phyloP scores from a whole-genome alignment of 2,888 invertebrate genomes.

The Caenorhabditis virilis region DNA sequence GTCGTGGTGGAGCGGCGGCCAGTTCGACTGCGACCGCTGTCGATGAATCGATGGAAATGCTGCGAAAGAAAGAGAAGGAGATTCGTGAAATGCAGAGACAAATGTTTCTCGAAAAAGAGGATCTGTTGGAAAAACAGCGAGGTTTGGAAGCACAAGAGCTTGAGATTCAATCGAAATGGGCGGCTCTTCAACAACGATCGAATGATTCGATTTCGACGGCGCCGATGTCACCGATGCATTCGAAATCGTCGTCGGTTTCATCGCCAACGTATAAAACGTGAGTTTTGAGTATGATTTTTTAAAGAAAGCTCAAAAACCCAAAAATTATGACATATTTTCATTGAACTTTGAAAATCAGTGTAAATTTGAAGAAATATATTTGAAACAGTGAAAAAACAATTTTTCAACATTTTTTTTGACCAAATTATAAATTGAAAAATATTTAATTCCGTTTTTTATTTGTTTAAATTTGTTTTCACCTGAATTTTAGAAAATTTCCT shows the following conservation, averaged over 20 bases:
- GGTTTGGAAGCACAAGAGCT: conserved; percentile 19
- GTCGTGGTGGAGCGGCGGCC: conserved; percentile 21
- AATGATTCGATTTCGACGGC: conserved; percentile 20
- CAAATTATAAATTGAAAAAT: too few relatives aligned
- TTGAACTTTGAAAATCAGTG: too few relatives aligned
- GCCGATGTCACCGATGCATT: conserved; percentile 4
- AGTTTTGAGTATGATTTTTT: too few relatives aligned
- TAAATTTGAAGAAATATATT: too few relatives aligned
- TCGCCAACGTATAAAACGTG: not conserved
- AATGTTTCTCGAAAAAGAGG: conserved; percentile 14
- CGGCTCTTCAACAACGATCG: conserved; percentile 23
- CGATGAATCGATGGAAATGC: conserved; percentile 49
- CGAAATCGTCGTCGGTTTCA: not conserved
- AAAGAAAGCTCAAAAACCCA: too few relatives aligned
- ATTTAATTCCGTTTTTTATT: too few relatives aligned
- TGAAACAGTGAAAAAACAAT: too few relatives aligned
- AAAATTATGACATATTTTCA: too few relatives aligned
- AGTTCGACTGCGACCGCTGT: conserved; percentile 25
- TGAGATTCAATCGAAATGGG: conserved; percentile 34
- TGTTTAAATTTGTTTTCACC: too few relatives aligned
- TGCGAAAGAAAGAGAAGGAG: conserved; percentile 49
- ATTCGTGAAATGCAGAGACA: conserved; percentile 23
- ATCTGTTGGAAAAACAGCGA: conserved; percentile 24
- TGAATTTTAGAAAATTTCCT: too few relatives aligned
- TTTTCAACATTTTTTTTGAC: too few relatives aligned